Evolutionary conservation across 2,113 vertebrate genomes (phyloP), one percentile per base, ranked within the genome.

Genomic region (Chloebia gouldiae): DNA sequence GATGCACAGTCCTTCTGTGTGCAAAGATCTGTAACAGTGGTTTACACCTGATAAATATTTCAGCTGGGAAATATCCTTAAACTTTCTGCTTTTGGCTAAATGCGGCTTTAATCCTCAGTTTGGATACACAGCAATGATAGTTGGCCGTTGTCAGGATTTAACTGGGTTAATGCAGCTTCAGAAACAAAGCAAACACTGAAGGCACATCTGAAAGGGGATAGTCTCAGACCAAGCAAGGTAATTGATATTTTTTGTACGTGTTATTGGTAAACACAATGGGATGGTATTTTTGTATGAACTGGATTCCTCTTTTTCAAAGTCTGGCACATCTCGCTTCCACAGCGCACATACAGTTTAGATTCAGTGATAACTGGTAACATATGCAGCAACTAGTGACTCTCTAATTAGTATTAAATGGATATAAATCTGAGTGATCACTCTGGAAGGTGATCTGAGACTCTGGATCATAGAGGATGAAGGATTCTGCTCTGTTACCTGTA

Each of bases 31-130:
- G 9, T 73, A 59, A 61, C 42, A 54, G 28, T 86, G 57, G 88
- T 95, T 96, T 94, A 59, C 78, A 90, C 45, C 71, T 94, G 86
- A 96, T 96, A 95, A 91, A 56, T 66, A 70, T 90, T 91, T 93
- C 40, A 40, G 6, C 57, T 79, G 65, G 44, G 47, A 93, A 85
- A 84, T 65, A 40, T 54, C 51, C 64, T 91, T 84, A 76, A 88
- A 82, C 21, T n/a, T 81, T 92, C 78, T 95, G 45, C 60, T 75
- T 96, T 90, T 87, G 89, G 16, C 81, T 94, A 64, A 96, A 91
- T 78, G 33, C 83, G n/a, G 76, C 87, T 91, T 39, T 91, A 89
- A 88, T 84, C 53, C 57, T 81, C 37, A 50, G 5, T 88, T 96
- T 95, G 61, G 76, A 90, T 89, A 84, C 23, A 37, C 59, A 91